phyloP scores from a whole-genome alignment of 2,113 vertebrate species.

The Forbesichthys papilliferus region DNA sequence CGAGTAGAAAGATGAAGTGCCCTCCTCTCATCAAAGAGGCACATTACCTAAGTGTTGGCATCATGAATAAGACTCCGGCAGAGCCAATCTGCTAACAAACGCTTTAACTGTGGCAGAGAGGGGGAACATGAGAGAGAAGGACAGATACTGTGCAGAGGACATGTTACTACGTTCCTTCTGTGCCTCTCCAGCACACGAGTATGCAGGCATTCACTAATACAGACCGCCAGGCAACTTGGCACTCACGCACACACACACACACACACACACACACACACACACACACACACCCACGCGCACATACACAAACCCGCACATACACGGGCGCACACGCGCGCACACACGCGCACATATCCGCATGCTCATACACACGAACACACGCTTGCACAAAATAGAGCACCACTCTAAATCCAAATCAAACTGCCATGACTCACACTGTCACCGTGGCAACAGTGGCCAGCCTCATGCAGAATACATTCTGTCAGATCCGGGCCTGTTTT shows the following conservation, averaged over 20 bases:
- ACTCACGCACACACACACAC: not conserved
- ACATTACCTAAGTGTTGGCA: constrained; percentile 71
- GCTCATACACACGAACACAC: not conserved
- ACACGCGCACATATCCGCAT: constrained; percentile 11
- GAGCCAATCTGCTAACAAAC: constrained; percentile 67
- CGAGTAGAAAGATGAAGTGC: constrained; percentile 72
- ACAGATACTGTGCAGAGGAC: constrained; percentile 35
- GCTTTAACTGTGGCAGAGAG: constrained; percentile 49
- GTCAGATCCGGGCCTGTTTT: constrained; percentile 55
- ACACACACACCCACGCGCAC: not conserved
- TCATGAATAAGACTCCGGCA: constrained; percentile 63
- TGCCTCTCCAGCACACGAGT: constrained; percentile 7
- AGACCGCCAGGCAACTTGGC: constrained; percentile 6
- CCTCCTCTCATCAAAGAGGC: constrained; percentile 68
- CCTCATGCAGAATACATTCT: constrained; percentile 73
- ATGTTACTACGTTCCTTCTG: not conserved
- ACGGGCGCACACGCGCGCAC: not conserved
- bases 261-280: constrained; percentile 2
- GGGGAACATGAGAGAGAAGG: constrained; percentile 41
- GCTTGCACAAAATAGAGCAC: constrained; percentile 46
- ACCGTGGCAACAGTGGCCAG: constrained; percentile 78
- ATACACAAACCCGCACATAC: not conserved
- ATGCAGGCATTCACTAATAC: constrained; percentile 13
- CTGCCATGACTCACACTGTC: constrained; percentile 78
- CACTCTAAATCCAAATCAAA: constrained; percentile 69